Percentiles rank a stretch among this genome's conserved stretches.
Conservation (phyloP, 1,140 invertebrate genomes). For the Agrilus planipennis region DNA sequence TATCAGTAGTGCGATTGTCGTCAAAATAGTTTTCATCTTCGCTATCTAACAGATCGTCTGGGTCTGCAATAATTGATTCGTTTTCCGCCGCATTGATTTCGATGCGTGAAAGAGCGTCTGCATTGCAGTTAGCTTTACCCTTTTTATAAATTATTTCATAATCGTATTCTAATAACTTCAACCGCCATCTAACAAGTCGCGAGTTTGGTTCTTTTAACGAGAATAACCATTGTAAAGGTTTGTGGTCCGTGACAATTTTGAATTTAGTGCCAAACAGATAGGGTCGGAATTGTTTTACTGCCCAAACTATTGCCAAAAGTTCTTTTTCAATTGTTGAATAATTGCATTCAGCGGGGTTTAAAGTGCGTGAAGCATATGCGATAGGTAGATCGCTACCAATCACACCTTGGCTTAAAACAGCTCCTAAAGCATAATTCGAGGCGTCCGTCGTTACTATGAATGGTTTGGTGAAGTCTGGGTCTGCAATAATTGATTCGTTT, state of each 20-base stretch:
- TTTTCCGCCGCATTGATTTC: too few species aligned
- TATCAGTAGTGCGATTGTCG: too few species aligned
- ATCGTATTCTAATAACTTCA: not conserved
- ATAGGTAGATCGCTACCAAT: not conserved
- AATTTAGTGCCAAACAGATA: not conserved
- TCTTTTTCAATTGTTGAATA: not conserved
- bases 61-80: too few species aligned
- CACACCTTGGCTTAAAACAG: not conserved
- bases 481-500: too few species aligned
- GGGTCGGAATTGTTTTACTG: not conserved
- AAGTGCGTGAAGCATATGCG: not conserved
- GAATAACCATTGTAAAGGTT: not conserved
- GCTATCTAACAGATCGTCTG: too few species aligned
- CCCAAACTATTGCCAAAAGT: not conserved
- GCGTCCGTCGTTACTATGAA: constrained; percentile 17
- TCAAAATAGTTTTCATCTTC: too few species aligned
- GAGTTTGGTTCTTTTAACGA: not conserved
- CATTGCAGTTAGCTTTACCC: too few species aligned
- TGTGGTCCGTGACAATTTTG: not conserved
- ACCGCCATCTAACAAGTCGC: not conserved
- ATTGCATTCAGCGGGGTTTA: not conserved
- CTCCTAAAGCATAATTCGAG: constrained; percentile 8
- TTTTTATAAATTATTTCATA: not conserved
- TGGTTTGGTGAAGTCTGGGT: constrained; percentile 10
- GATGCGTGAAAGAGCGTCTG: too few species aligned